These are phyloP conservation scores for Sisor rabdophorus DNA, from an alignment of 2,113 vertebrate genomes.

Conservation along the genomic window DNA sequence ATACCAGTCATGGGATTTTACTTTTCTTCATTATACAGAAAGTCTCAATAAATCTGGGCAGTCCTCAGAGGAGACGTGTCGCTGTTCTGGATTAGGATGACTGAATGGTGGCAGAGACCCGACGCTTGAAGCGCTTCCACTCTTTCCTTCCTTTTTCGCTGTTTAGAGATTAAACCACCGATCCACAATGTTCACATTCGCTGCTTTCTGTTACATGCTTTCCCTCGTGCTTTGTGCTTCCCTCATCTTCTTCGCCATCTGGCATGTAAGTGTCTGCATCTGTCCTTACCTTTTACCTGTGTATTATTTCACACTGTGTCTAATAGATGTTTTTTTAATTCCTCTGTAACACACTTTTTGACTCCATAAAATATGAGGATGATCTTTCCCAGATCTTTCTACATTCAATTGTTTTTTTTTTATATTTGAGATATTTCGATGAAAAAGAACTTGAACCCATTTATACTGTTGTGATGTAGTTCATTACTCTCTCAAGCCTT, in stretches of 20 bases:
- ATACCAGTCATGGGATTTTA: neutral
- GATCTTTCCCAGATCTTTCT: too few relatives aligned
- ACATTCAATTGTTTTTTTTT: neutral
- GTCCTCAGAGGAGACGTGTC: conserved; percentile 51
- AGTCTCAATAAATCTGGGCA: neutral
- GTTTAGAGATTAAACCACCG: conserved; percentile 55
- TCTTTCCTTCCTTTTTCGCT: neutral
- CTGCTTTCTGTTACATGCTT: conserved; percentile 97
- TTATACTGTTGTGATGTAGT: neutral
- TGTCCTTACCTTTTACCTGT: conserved; percentile 18
- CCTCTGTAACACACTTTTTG: neutral
- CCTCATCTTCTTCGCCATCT: conserved; percentile 95
- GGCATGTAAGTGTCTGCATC: conserved; percentile 83
- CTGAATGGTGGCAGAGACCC: conserved; percentile 44
- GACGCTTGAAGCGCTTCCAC: conserved; percentile 46
- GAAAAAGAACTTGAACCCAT: neutral
- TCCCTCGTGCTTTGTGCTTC: conserved; percentile 91
- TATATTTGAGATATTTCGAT: neutral
- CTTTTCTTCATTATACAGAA: neutral
- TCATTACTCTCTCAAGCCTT: neutral
- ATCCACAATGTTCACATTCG: conserved; percentile 85
- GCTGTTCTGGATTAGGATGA: conserved; percentile 48
- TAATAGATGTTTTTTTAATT: neutral
- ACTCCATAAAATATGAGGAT: neutral
- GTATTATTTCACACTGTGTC: neutral